Evolutionary conservation across 1,140 invertebrate species (phyloP).

Genomic region (Drosophila aff.): DNA sequence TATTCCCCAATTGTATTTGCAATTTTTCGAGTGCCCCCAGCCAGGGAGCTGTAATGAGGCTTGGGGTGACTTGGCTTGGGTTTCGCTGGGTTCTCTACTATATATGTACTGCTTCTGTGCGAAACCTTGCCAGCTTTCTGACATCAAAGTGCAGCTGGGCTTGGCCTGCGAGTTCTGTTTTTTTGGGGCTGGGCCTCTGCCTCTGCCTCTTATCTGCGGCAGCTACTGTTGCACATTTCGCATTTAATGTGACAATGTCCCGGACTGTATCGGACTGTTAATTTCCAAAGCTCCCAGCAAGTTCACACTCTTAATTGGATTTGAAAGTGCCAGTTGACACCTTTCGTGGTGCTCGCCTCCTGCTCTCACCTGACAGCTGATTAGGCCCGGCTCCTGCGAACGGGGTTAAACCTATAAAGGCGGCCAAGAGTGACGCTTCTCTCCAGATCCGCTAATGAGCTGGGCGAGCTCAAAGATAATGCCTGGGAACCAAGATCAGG

Average conservation of each 20-base stretch:
- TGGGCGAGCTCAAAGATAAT: constrained; percentile 55
- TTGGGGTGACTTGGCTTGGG: constrained; percentile 27
- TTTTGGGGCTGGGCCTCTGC: constrained; percentile 17
- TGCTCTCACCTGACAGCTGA: constrained; percentile 64
- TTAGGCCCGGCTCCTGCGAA: constrained; percentile 63
- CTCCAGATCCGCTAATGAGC: constrained; percentile 44
- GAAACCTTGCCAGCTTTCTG: constrained; percentile 40
- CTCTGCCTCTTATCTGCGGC: constrained; percentile 36
- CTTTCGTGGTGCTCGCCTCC: constrained; percentile 15
- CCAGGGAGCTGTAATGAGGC: constrained; percentile 67
- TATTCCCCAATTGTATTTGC: not conserved
- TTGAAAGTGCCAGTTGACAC: constrained; percentile 74
- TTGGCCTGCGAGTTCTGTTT: constrained; percentile 50
- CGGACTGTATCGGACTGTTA: constrained; percentile 70
- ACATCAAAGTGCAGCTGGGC: constrained; percentile 80
- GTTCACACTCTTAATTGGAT: constrained; percentile 82
- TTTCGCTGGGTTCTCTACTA: constrained; percentile 29
- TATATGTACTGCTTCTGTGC: constrained; percentile 24
- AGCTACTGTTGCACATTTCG: constrained; percentile 77
- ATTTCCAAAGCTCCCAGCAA: constrained; percentile 64
- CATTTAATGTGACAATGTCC: constrained; percentile 79
- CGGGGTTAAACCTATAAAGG: constrained; percentile 60
- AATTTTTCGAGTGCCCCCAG: constrained; percentile 19
- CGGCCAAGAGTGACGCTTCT: constrained; percentile 20
- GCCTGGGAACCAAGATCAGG: constrained; percentile 21